These are phyloP conservation scores for Heterotis niloticus DNA, from an alignment of 2,113 vertebrate species.

Conservation along the genomic window DNA sequence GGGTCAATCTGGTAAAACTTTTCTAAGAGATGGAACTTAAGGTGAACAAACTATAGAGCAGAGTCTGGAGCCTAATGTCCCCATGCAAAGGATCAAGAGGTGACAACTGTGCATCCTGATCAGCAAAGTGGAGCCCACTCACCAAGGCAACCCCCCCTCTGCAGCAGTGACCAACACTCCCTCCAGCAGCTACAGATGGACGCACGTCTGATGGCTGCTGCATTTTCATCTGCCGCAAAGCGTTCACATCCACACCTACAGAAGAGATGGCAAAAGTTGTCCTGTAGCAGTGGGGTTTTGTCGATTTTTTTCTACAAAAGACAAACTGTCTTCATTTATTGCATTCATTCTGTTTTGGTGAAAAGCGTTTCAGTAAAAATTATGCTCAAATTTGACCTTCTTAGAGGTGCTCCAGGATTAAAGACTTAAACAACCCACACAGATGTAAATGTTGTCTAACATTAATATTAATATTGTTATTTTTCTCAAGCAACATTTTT, in stretches of 20 bases:
- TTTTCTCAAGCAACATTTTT: too few relatives aligned
- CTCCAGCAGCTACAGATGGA: slow-evolving; percentile 71
- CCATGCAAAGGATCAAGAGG: background rate
- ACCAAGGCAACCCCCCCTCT: slow-evolving; percentile 87
- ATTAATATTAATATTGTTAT: too few relatives aligned
- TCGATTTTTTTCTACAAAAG: too few relatives aligned
- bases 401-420: background rate
- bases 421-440: background rate
- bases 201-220: slow-evolving; percentile 77
- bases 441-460: too few relatives aligned
- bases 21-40: background rate
- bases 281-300: background rate
- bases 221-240: slow-evolving; percentile 74
- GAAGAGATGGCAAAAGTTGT: slow-evolving; percentile 15
- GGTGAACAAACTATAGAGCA: background rate
- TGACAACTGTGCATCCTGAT: background rate
- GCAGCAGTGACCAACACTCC: slow-evolving; percentile 73
- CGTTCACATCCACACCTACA: slow-evolving; percentile 77
- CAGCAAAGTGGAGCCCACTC: slow-evolving; percentile 41
- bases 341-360: too few relatives aligned
- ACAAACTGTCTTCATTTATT: too few relatives aligned
- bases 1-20: background rate
- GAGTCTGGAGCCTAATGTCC: background rate
- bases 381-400: background rate
- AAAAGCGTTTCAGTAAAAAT: background rate